Conservation (phyloP, 2,797 vertebrate genomes). For the Cheirogaleus major region DNA sequence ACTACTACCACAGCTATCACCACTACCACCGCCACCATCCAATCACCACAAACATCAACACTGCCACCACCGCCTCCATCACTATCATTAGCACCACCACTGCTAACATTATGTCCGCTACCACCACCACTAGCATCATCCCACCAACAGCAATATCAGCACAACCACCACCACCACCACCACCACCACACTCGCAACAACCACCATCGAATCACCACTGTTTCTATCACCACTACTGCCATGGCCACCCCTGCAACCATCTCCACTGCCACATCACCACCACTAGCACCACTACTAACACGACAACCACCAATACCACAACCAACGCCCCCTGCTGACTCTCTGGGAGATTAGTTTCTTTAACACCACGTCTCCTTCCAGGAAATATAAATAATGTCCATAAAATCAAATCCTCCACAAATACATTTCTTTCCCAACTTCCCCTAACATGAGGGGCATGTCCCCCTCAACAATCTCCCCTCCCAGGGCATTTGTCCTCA, state of each 20-base stretch:
- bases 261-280: neutral
- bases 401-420: neutral
- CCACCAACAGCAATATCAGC: neutral
- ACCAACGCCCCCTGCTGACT: neutral
- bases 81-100: neutral
- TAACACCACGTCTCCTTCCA: neutral
- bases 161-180: neutral
- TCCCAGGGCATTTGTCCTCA: neutral
- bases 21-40: neutral
- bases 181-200: neutral
- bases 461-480: neutral
- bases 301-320: neutral
- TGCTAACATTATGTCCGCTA: too few relatives aligned
- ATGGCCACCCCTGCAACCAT: neutral
- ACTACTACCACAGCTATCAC: neutral
- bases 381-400: neutral
- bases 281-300: too few relatives aligned
- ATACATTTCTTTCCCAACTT: constrained; percentile 8
- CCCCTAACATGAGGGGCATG: neutral
- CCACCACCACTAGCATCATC: neutral
- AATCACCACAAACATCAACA: neutral
- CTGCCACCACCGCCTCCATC: neutral
- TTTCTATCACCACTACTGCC: neutral
- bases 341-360: neutral
- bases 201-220: neutral